Evolutionary conservation across 2,888 invertebrate species (phyloP), one percentile per base, ranked within the genome.

Genomic region (Carabus problematicus): DNA sequence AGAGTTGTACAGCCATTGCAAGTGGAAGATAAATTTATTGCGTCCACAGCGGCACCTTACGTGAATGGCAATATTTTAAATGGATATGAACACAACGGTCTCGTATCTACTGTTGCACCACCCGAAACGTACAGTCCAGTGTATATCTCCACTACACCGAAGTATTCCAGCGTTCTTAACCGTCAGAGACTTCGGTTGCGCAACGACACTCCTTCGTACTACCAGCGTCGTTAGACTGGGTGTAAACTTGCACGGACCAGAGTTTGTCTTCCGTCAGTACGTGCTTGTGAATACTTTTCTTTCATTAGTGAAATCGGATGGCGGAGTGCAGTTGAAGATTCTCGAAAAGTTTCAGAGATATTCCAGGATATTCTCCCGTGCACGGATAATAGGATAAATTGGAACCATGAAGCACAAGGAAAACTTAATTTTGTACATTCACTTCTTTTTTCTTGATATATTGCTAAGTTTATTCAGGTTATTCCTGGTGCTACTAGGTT

Each of bases 101-200:
- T 45, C n/a, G 18, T 18, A 29, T 56, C 56, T 12, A 56, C 56
- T 9, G 56, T 56, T 39, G 56, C 39, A 29, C 19, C 55, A 18
- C 56, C 29, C 8, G 12, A n/a, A 9, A 19, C 39, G 19, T 73
- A 71, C 63, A 72, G 62, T 66, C 72, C 69, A 47, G 70, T 74
- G 8, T 73, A 72, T 49, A 67, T 74, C 70, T 29, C 29, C n/a
- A 72, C 69, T 56, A 70, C 75, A 39, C 71, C 71, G n/a, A 73
- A 70, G 55, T 67, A 67, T 29, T 8, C 59, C 0, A 29, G 45
- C 9, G 47, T 14, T 11, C n/a, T n/a, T n/a, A n/a, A n/a, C n/a
- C n/a, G n/a, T n/a, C 67, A 59, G 7, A 14, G 19, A 16, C 18
- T 8, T 52, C 18, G 16, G 9, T 12, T 52, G 9, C 52, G 16